Evolutionary conservation across 1,140 invertebrate genomes (phyloP), one percentile per base, ranked within the genome.

Genomic region (Stenopsyche tienmushanensis): DNA sequence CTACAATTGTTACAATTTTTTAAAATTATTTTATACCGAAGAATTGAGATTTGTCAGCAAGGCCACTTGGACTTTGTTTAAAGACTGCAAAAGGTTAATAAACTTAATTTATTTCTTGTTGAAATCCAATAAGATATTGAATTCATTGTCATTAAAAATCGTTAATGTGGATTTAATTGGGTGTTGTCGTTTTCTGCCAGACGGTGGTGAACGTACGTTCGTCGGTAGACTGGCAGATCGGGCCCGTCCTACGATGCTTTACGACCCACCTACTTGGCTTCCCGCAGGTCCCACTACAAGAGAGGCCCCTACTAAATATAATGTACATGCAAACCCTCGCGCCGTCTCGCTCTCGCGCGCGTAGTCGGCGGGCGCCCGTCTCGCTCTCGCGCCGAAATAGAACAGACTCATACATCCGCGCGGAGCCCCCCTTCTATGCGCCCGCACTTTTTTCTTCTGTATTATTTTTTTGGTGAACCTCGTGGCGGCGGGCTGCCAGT

Each of bases 261-360:
- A 70, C 62, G 68, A 64, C 68, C 68, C 68, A 70, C 67, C 67
- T 70, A 63, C 64, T 66, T 50, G 63, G 34, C 62, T 64, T 53
- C 62, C 50, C 62, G 62, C 47, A 63, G 60, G 21, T 52, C 59
- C 47, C 59, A 29, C 54, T 7, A 18, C n/a, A 15, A 34, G 13
- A 23, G 7, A 17, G n/a, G 8, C 59, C 44, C 39, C 55, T 20
- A 2, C 42, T 49, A 29, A 50, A 26, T 26, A 49, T 47, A 39
- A 23, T 21, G 2, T n/a, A 41, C 20, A 58, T 24, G 29, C 41
- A 44, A n/a, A 58, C 39, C n/a, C 59, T 49, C n/a, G n/a, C 29
- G 17, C 59, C 9, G 25, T n/a, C 45, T 26, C 45, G 45, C 29
- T n/a, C n/a, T n/a, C n/a, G n/a, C n/a, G n/a, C n/a, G n/a, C n/a